Evolutionary conservation across 2,797 vertebrate genomes (phyloP).

Genomic region (Benthosema pterotum): DNA sequence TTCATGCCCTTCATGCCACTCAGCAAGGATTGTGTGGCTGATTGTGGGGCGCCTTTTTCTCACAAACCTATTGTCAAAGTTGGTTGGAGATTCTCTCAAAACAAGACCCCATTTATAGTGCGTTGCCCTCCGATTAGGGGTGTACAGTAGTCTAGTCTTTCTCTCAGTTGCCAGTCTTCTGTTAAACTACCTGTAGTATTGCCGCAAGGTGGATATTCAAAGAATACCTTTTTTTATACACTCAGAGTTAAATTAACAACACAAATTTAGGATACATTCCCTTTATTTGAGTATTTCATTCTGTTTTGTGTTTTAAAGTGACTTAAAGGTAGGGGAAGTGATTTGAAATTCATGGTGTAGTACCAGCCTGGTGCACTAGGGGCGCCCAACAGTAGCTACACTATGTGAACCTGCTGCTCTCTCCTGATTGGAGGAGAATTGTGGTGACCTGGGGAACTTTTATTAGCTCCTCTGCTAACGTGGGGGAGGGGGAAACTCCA

Average conservation of each 20-base stretch:
- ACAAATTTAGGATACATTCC: background rate
- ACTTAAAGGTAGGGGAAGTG: no score
- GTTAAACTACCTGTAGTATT: background rate
- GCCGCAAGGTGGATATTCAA: background rate
- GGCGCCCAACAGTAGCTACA: no score
- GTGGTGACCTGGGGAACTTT: no score
- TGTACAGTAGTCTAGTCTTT: background rate
- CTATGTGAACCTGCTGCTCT: no score
- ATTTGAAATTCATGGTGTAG: no score
- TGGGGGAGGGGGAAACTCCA: no score
- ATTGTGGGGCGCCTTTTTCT: conserved; percentile 52
- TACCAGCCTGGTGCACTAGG: no score
- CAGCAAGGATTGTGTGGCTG: conserved; percentile 55
- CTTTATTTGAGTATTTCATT: background rate
- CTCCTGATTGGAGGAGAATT: no score
- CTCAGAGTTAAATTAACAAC: no score
- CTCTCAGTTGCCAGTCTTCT: background rate
- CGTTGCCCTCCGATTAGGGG: conserved; percentile 19
- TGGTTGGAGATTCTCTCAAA: conserved; percentile 28
- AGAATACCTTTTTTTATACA: no score
- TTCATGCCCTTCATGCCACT: conserved; percentile 73
- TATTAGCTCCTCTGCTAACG: no score
- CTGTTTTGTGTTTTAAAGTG: no score
- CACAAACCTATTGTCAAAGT: conserved; percentile 55
- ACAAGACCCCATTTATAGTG: conserved; percentile 27